Evolutionary conservation across 2,888 invertebrate genomes (phyloP).

Genomic region (Chrysolina oricalcia): DNA sequence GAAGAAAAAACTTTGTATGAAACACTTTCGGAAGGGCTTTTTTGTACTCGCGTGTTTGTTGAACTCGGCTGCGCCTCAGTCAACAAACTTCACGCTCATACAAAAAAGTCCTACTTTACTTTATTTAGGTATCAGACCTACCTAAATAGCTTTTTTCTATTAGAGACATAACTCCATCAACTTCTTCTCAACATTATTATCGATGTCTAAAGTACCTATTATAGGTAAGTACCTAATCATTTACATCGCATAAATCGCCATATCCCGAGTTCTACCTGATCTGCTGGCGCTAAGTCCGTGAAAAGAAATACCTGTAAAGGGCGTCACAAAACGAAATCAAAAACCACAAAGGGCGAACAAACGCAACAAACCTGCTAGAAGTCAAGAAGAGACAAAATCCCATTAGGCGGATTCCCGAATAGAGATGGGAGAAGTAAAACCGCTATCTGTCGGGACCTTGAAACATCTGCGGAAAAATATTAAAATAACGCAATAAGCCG

Average conservation of each 20-base stretch:
- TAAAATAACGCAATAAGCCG: background rate
- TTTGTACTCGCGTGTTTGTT: no score
- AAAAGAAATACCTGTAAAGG: constrained; percentile 14
- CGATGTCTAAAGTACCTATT: no score
- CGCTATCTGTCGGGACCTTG: background rate
- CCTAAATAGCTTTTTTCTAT: no score
- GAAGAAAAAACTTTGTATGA: no score
- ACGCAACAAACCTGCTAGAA: constrained; percentile 20
- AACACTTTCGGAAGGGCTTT: no score
- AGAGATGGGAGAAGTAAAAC: background rate
- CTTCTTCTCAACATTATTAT: no score
- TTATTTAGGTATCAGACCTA: no score
- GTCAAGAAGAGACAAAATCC: constrained; percentile 24
- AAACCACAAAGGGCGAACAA: constrained; percentile 15
- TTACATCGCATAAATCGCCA: background rate
- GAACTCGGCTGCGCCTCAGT: no score
- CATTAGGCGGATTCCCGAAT: constrained; percentile 7
- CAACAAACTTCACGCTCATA: no score
- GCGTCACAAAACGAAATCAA: constrained; percentile 11
- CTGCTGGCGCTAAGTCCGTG: constrained; percentile 20
- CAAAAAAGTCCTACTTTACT: no score
- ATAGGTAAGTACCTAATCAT: background rate
- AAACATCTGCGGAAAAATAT: background rate
- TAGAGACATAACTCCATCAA: no score
- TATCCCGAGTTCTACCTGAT: constrained; percentile 10